Base-by-base conservation (phyloP, 2,888 invertebrate species). In the Trisateles emortualis region DNA sequence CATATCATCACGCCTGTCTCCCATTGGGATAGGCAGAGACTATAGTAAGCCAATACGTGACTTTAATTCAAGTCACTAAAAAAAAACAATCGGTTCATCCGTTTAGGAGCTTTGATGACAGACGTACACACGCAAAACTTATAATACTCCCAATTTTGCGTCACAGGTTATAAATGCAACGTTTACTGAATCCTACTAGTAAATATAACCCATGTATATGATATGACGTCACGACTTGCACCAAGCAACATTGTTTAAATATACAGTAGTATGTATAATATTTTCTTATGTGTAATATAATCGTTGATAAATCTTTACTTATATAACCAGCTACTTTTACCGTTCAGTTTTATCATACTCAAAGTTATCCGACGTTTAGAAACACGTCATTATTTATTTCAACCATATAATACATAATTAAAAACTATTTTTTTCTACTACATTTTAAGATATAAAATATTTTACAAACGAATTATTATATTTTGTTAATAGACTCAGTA, bases 181-280 rank as follows among this genome's bases (percentile, higher is more conserved):
- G 9, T 26, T 8, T 26, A 22, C 22, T 22, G 22, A 3, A 22
- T 22, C 5, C 22, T 22, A 22, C 22, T 3, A 22, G 22, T 22
- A 22, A 22, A 3, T 3, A 22, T 5, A 22, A 22, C 5, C 5
- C 22, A 22, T 22, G 2, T 22, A 22, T 22, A 5, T 26, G n/a
- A n/a, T n/a, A n/a, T n/a, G n/a, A n/a, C n/a, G n/a, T n/a, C n/a
- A 26, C 8, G 30, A 9, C 22, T 13, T 14, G 9, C 44, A 29
- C 26, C 36, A 38, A 54, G 26, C 44, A 44, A 59, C 24, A 26
- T 41, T 50, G 30, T 44, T 46, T 35, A 11, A 26, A 33, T 48
- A 51, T 30, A 64, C 8, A 32, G 14, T 14, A 14, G 3, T 33
- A 32, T 33, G 11, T 32, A 32, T 14, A 14, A 33, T 33, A 14